Base-by-base conservation (phyloP, 2,888 invertebrate species). In the Pachymerium ferrugineum region DNA sequence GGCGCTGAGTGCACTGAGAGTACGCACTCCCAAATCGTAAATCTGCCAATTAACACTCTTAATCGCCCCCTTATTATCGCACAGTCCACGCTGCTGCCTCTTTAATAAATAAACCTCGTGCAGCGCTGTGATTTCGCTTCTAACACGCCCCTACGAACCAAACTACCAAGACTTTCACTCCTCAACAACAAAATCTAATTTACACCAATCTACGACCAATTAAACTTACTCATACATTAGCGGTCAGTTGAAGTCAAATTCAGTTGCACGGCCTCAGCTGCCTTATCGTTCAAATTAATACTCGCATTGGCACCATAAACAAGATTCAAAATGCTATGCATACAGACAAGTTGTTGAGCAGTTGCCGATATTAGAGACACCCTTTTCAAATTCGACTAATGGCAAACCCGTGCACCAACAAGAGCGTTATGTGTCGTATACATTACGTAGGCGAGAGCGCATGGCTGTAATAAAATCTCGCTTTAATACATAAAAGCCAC, bases 191-290 rank as follows among this genome's bases (percentile, higher is more conserved):
- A 62, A 62, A 62, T 62, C 62, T 62, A 62, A 62, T 62, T 62
- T 62, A 62, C 62, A 62, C 62, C 62, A 62, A 62, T 62, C 62
- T 28, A 62, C 62, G 62, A 62, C 62, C 62, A 62, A 62, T 62
- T 62, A 62, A 62, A 62, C 62, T 62, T 62, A 62, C 62, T 62
- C 62, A 62, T 62, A 62, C 62, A 62, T 62, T 62, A 62, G 62
- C n/a, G 62, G 62, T 62, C 62, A 62, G 25, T 10, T 1, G 25
- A 62, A 62, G 62, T 62, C 62, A 62, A 28, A 62, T 10, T 62
- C 62, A 62, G 62, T 62, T 62, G 62, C 62, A 28, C 62, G 25
- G 62, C n/a, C 62, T 62, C 62, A 25, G 62, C 62, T 25, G 62
- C 62, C 62, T 62, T 62, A 62, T 62, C 62, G 62, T 62, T 62